Base-by-base conservation (phyloP, 64 coral and sea anemone genomes). In the Catalaphyllia jardinei region DNA sequence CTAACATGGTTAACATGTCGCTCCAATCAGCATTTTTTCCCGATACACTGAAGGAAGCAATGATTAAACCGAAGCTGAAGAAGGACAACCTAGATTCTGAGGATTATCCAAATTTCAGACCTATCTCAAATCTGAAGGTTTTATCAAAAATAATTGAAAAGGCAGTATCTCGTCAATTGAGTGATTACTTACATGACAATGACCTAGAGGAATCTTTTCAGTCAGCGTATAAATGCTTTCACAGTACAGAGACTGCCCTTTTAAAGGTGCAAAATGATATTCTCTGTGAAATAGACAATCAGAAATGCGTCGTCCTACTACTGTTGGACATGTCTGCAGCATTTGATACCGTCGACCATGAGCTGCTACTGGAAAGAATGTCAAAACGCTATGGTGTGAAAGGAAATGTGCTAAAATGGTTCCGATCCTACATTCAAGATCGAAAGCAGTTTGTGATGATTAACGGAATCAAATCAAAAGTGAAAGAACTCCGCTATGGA, bases 71-170 rank as follows among this genome's bases (percentile, higher is more conserved):
- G 24, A 88, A 39, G 67, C 88, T 90, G n/a, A 89, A 89, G 39
- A 89, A 89, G n/a, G 54, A 38, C 10, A 60, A 22, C 39, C 30
- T 89, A 18, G 52, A 54, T 5, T 54, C 52, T 54, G 52, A 54
- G 52, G 52, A 54, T 54, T 54, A 82, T 82, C 54, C 54, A 1
- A 90, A 69, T 75, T 84, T 84, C 52, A 71, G 79, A 71, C 89
- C 89, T 76, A 52, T 86, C 31, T 91, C 79, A 75, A 91, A 91
- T 62, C 80, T 91, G 35, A 86, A 86, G 39, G 71, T 91, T 91
- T 59, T 76, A 82, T 83, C 79, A 2, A 91, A 91, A 52, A 75
- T 82, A 19, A 73, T 75, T 31, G 89, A 91, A 54, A 91, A 91
- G 31, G 89, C 57, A n/a, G 89, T 62, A 19, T 22, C 65, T 14